phyloP scores from a whole-genome alignment of 2,797 vertebrate species.

The Eutrigla gurnardus region DNA sequence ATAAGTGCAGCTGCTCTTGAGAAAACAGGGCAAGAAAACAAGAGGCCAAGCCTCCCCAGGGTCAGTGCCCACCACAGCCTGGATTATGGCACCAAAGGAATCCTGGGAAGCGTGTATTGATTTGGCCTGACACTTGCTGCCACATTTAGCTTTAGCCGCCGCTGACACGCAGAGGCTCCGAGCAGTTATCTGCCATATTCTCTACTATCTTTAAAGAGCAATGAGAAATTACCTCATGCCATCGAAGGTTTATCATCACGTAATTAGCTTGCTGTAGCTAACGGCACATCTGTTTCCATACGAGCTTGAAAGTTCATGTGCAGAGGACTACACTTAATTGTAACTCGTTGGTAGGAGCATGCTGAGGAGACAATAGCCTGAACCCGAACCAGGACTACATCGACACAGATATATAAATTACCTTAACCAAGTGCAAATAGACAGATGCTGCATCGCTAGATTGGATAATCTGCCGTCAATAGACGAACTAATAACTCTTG shows the following conservation, averaged over 20 bases:
- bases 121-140: constrained; percentile 93
- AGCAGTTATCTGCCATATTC: constrained; percentile 92
- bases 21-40: constrained; percentile 87
- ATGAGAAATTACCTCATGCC: constrained; percentile 87
- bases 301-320: constrained; percentile 90
- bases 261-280: constrained; percentile 88
- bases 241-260: constrained; percentile 87
- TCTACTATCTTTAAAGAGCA: constrained; percentile 91
- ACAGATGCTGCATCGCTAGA: neutral
- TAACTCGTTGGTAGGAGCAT: constrained; percentile 70
- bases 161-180: constrained; percentile 89
- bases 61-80: constrained; percentile 87
- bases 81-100: constrained; percentile 91
- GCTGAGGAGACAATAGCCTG: constrained; percentile 63
- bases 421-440: neutral
- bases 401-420: neutral
- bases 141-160: constrained; percentile 89
- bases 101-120: constrained; percentile 92
- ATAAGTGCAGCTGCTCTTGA: constrained; percentile 85
- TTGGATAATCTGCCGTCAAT: neutral
- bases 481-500: neutral
- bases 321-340: constrained; percentile 84
- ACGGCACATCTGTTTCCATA: constrained; percentile 87
- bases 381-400: neutral
- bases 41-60: constrained; percentile 84